A percentile compares a stretch with the other conserved stretches of the same genome.
These are phyloP conservation scores for Metaphire vulgaris DNA, from an alignment of 1,140 invertebrate genomes.

Conservation along the genomic window DNA sequence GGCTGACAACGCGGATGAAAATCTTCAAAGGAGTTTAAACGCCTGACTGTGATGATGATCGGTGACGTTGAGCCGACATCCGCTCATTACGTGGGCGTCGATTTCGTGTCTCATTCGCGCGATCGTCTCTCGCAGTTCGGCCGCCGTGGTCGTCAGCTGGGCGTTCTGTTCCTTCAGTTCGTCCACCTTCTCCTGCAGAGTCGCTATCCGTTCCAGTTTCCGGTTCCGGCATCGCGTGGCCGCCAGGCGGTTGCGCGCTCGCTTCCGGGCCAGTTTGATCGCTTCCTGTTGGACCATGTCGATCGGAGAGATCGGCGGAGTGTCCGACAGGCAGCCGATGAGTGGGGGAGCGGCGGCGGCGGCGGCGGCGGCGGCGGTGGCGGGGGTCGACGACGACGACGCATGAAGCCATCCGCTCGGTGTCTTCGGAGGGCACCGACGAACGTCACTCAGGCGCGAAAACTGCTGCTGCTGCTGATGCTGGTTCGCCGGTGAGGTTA, in stretches of 20 bases:
- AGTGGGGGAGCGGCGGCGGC: neutral
- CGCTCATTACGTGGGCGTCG: neutral
- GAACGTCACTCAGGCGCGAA: no score
- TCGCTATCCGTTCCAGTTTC: slow-evolving; percentile 89
- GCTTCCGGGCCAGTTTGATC: slow-evolving; percentile 59
- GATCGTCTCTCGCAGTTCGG: neutral
- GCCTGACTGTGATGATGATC: neutral
- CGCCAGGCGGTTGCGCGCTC: slow-evolving; percentile 87
- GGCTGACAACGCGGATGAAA: no score
- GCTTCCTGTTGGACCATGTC: neutral
- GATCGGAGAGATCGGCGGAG: neutral
- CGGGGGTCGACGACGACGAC: neutral
- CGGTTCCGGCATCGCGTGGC: slow-evolving; percentile 90
- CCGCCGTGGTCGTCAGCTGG: slow-evolving; percentile 57
- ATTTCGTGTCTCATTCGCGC: neutral
- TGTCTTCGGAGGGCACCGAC: no score
- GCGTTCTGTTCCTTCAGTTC: slow-evolving; percentile 81
- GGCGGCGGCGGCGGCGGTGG: neutral
- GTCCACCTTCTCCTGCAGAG: slow-evolving; percentile 80
- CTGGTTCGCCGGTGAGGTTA: no score
- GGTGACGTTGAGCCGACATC: neutral
- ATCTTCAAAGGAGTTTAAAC: no score
- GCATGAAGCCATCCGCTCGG: no score
- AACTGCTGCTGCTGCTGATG: no score
- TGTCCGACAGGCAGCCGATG: neutral